A percentile compares a stretch with the other conserved stretches of the same genome.
These are phyloP conservation scores for Idaea aversata DNA, from an alignment of 2,888 invertebrate genomes.

Conservation along the genomic window DNA sequence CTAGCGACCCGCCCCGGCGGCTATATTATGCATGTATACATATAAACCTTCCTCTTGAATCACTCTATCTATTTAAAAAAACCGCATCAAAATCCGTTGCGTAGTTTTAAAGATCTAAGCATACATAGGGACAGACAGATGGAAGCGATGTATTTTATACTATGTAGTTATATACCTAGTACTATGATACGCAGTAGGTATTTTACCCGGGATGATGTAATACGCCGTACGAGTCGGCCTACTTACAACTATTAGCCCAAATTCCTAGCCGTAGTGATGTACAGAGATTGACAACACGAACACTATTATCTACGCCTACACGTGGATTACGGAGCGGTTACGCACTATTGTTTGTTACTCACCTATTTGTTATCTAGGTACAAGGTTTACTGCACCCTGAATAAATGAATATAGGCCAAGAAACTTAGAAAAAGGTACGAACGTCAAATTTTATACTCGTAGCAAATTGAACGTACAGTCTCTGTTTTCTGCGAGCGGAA, in stretches of 20 bases:
- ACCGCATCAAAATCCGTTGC: too few species aligned
- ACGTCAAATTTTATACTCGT: too few species aligned
- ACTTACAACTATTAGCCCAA: not conserved
- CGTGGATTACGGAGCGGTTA: not conserved
- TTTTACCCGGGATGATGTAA: not conserved
- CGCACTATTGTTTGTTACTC: not conserved
- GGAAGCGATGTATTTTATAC: not conserved
- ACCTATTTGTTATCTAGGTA: not conserved
- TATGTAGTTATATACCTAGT: not conserved
- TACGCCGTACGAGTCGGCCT: not conserved
- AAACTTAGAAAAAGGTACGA: too few species aligned
- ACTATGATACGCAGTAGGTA: not conserved
- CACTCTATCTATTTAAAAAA: too few species aligned
- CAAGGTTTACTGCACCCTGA: not conserved
- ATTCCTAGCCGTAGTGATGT: slow-evolving; percentile 3
- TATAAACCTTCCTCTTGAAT: too few species aligned
- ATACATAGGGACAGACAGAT: too few species aligned
- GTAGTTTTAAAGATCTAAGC: too few species aligned
- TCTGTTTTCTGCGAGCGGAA: too few species aligned
- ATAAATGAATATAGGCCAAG: too few species aligned
- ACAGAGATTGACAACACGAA: not conserved
- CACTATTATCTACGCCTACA: not conserved
- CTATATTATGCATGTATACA: too few species aligned
- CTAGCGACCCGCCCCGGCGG: too few species aligned
- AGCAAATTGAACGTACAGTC: too few species aligned